Conservation (phyloP, 2,797 vertebrate genomes). For the Enteromius paludinosus region DNA sequence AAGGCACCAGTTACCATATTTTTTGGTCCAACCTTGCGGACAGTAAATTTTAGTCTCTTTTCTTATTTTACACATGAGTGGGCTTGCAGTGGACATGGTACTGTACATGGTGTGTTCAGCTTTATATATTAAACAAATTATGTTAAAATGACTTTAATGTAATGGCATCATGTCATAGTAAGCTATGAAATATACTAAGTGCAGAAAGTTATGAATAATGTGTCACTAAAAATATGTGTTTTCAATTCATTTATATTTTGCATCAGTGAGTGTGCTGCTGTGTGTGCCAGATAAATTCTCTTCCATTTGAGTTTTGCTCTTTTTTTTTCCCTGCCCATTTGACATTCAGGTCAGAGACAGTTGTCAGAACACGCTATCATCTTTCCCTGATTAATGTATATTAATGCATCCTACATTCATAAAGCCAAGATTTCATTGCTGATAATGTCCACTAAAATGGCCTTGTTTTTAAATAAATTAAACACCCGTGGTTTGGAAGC, state of each 20-base stretch:
- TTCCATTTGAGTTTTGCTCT: constrained; percentile 40
- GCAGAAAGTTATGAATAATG: neutral
- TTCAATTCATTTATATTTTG: neutral
- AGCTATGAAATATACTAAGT: neutral
- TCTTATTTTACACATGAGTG: constrained; percentile 18
- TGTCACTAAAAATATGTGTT: neutral
- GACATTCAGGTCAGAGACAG: constrained; percentile 80
- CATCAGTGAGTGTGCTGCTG: neutral
- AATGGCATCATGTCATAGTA: neutral
- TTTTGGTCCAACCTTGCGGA: neutral
- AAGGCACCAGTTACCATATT: neutral
- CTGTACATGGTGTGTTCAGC: neutral
- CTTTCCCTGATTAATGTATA: constrained; percentile 72
- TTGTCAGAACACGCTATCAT: constrained; percentile 72
- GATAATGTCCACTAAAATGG: neutral
- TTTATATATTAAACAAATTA: neutral
- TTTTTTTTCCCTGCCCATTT: constrained; percentile 60
- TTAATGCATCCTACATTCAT: constrained; percentile 8
- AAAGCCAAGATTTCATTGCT: constrained; percentile 13
- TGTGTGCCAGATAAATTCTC: constrained; percentile 52
- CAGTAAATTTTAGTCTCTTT: neutral
- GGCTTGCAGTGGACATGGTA: neutral
- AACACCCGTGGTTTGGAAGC: neutral
- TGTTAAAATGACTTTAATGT: neutral
- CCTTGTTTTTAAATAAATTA: constrained; percentile 16